Percentiles rank a stretch among this genome's conserved stretches.
These are phyloP conservation scores for Melanotaenia nigrans DNA, from an alignment of 2,797 vertebrate species.

Conservation along the genomic window DNA sequence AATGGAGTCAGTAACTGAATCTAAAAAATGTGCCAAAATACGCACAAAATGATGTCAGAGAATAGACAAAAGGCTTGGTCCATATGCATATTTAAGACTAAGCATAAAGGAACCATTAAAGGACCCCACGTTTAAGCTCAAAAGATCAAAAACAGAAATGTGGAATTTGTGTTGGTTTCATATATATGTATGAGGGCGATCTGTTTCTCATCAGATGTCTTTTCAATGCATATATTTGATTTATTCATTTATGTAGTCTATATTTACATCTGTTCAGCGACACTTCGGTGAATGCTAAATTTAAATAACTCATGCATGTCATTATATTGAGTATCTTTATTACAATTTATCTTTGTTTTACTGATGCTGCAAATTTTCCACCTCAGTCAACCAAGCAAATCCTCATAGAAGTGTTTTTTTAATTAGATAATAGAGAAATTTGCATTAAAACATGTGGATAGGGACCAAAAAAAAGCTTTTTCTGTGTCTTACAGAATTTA, in stretches of 20 bases:
- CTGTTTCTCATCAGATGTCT: too few relatives aligned
- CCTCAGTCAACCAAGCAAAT: background rate
- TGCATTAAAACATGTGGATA: background rate
- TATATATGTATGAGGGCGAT: background rate
- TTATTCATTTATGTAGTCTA: too few relatives aligned
- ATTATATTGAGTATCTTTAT: background rate
- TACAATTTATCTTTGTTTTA: background rate
- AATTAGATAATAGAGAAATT: background rate
- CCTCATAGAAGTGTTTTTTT: background rate
- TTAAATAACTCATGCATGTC: background rate
- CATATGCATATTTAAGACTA: too few relatives aligned
- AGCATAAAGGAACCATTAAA: too few relatives aligned
- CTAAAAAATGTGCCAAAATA: too few relatives aligned
- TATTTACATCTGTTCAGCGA: too few relatives aligned
- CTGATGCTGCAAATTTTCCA: background rate
- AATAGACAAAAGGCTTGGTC: too few relatives aligned
- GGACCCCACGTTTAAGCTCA: too few relatives aligned
- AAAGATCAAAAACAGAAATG: too few relatives aligned
- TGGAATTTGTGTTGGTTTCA: background rate
- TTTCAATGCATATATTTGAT: too few relatives aligned
- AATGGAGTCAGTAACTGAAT: too few relatives aligned
- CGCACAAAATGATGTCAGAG: too few relatives aligned
- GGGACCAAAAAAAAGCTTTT: background rate
- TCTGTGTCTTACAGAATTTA: background rate
- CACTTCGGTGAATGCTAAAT: background rate